A percentile compares a stretch with the other conserved stretches of the same genome.
phyloP scores from a whole-genome alignment of 2,888 invertebrate genomes.

The Drosophila dives region DNA sequence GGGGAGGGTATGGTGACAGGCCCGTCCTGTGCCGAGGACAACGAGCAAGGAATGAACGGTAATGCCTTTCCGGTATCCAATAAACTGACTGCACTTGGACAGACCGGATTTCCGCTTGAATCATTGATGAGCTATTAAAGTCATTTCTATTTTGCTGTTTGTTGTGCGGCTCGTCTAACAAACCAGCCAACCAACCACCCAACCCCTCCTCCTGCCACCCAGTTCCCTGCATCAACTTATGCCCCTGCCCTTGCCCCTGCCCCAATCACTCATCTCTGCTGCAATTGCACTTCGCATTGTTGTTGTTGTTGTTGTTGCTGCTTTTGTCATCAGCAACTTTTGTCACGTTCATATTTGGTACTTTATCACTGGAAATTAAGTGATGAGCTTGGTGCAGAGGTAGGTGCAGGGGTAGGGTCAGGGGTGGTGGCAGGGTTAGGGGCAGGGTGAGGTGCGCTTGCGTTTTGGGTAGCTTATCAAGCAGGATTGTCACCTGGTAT shows the following conservation, averaged over 20 bases:
- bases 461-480: not conserved
- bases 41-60: slow-evolving; percentile 13
- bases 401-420: too few species aligned
- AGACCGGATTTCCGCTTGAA: slow-evolving; percentile 85
- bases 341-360: slow-evolving; percentile 59
- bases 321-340: slow-evolving; percentile 57
- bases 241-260: not conserved
- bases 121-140: slow-evolving; percentile 85
- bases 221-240: not conserved
- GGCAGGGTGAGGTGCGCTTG: too few species aligned
- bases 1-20: not conserved
- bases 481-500: not conserved
- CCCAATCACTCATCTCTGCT: slow-evolving; percentile 18
- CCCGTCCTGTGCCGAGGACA: slow-evolving; percentile 1
- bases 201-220: too few species aligned
- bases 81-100: slow-evolving; percentile 84
- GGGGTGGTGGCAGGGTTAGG: not conserved
- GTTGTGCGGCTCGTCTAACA: slow-evolving; percentile 55
- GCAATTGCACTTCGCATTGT: slow-evolving; percentile 32
- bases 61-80: slow-evolving; percentile 83
- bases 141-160: slow-evolving; percentile 81
- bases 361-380: slow-evolving; percentile 35
- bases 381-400: slow-evolving; percentile 3
- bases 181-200: not conserved
- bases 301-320: slow-evolving; percentile 16